A percentile compares a stretch with the other conserved stretches of the same genome.
These are phyloP conservation scores for Hippocampus kuda DNA, from an alignment of 2,797 vertebrate genomes.

Conservation along the genomic window DNA sequence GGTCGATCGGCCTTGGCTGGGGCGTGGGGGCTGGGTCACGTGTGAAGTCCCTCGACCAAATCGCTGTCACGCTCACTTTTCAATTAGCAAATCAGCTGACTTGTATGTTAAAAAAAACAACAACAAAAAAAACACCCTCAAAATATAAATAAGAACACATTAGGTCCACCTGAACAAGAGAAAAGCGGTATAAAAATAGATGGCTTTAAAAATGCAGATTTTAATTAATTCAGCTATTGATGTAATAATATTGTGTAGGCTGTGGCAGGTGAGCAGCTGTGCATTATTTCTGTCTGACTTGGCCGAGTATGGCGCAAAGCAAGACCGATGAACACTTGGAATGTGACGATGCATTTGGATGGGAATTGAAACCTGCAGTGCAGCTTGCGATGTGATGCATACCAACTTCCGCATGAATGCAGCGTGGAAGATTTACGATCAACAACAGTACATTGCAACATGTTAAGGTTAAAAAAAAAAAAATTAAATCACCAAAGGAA, in stretches of 20 bases:
- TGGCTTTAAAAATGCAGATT: not conserved
- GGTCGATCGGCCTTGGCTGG: slow-evolving; percentile 38
- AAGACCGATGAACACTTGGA: not conserved
- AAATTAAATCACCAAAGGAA: too few relatives aligned
- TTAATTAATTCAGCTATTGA: not conserved
- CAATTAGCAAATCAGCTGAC: not conserved
- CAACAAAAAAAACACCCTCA: too few relatives aligned
- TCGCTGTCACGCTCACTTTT: not conserved
- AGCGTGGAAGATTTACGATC: not conserved
- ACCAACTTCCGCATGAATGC: not conserved
- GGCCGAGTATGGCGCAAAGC: not conserved
- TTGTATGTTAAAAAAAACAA: not conserved
- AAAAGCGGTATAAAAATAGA: not conserved
- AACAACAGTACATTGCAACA: not conserved
- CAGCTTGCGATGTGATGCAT: not conserved
- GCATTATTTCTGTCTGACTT: not conserved
- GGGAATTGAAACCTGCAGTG: not conserved
- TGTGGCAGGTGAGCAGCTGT: not conserved
- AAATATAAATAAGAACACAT: not conserved
- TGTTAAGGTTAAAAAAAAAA: too few relatives aligned
- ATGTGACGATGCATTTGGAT: not conserved
- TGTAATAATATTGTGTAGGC: too few relatives aligned
- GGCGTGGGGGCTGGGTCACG: not conserved
- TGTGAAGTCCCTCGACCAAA: not conserved
- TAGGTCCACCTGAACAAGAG: not conserved